Conservation (phyloP, 2,113 vertebrate species). For the Albula glossodonta region DNA sequence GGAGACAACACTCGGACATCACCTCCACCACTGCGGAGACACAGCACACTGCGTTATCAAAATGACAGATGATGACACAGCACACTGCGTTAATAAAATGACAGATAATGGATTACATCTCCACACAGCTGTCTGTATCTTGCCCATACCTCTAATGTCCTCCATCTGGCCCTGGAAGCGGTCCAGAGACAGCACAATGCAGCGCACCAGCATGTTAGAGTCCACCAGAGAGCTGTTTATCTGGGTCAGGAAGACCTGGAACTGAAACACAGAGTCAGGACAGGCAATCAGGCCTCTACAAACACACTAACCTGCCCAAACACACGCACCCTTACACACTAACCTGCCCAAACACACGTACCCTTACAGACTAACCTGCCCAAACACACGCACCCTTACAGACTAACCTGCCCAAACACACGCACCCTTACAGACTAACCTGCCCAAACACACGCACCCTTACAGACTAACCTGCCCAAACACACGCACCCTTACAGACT, state of each 20-base stretch:
- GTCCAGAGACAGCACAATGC: conserved; percentile 93
- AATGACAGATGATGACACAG: background rate
- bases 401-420: no score
- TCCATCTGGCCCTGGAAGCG: conserved; percentile 88
- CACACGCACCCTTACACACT: no score
- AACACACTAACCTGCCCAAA: no score
- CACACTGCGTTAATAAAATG: no score
- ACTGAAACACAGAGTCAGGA: conserved; percentile 66
- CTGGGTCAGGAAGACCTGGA: conserved; percentile 94
- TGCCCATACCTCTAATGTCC: conserved; percentile 67
- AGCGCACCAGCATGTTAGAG: conserved; percentile 97
- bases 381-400: no score
- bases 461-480: no score
- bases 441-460: no score
- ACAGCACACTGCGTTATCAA: background rate
- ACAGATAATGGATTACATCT: background rate
- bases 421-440: no score
- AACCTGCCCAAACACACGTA: no score
- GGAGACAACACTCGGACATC: conserved; percentile 89
- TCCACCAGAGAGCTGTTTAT: conserved; percentile 97
- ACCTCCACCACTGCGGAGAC: conserved; percentile 83
- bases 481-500: no score
- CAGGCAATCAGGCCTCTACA: no score
- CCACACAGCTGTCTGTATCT: background rate
- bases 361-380: no score